Conservation (phyloP, 23 tunicate genomes). For the Halocynthia roretzi region DNA sequence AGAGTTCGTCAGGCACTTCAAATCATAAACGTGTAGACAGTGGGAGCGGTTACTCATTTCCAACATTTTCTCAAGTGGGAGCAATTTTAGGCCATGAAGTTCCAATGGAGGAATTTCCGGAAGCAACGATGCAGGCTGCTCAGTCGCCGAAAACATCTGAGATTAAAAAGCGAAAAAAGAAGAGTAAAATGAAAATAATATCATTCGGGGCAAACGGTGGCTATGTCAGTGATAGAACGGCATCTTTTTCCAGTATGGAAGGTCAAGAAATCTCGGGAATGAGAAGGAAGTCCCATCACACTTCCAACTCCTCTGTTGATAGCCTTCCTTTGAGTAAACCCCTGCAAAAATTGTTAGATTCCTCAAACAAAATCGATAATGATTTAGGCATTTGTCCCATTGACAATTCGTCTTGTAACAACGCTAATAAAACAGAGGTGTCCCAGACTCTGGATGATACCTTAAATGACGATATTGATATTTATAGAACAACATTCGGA, state of each 20-base stretch:
- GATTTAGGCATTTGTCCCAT: background rate
- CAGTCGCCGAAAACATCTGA: background rate
- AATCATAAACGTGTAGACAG: background rate
- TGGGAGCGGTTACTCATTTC: conserved; percentile 3
- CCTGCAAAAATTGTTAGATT: background rate
- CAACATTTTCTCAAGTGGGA: conserved; percentile 4
- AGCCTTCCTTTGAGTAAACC: background rate
- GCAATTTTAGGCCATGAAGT: conserved; percentile 13
- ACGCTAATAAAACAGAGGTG: background rate
- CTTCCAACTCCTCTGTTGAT: conserved; percentile 8
- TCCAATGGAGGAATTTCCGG: conserved; percentile 24
- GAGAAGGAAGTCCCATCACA: conserved; percentile 1
- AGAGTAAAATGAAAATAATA: conserved; percentile 10
- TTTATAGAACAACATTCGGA: no score
- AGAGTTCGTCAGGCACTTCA: background rate
- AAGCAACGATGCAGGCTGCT: conserved; percentile 1
- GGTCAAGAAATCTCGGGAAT: background rate
- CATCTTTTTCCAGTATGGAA: background rate
- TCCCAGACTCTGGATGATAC: background rate
- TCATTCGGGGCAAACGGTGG: conserved; percentile 5
- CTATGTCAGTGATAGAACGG: background rate
- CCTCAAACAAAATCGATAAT: background rate
- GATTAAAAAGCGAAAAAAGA: conserved; percentile 5
- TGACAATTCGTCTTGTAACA: background rate
- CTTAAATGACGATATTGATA: background rate